These are phyloP conservation scores for Cydia pomonella DNA, from an alignment of 1,140 invertebrate species.

Conservation along the genomic window DNA sequence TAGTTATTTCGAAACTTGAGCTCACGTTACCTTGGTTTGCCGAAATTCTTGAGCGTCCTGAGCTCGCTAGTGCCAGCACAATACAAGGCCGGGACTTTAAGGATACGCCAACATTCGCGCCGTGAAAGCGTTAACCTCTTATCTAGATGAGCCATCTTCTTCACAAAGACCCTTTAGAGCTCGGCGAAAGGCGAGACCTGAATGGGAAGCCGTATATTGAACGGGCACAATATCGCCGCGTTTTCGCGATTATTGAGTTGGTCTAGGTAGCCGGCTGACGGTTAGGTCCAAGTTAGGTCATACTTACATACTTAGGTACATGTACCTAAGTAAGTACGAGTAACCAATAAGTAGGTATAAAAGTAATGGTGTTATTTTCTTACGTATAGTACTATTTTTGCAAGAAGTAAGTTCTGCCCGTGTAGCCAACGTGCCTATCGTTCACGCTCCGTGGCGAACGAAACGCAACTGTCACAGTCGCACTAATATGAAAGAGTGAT, in stretches of 20 bases:
- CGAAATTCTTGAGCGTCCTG: neutral
- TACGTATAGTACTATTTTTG: no score
- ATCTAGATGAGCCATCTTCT: slow-evolving; percentile 73
- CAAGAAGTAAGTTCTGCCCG: no score
- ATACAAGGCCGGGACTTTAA: neutral
- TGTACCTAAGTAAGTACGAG: neutral
- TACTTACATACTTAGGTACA: neutral
- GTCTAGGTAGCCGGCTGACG: neutral
- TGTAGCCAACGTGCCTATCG: no score
- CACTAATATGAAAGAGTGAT: no score
- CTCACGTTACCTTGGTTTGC: neutral
- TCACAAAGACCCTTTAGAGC: slow-evolving; percentile 39
- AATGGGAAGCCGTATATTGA: slow-evolving; percentile 25
- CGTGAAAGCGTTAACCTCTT: slow-evolving; percentile 66
- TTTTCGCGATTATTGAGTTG: slow-evolving; percentile 28
- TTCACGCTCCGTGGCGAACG: no score
- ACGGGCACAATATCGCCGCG: slow-evolving; percentile 29
- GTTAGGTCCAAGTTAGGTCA: neutral
- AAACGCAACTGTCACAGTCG: no score
- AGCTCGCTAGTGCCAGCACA: neutral
- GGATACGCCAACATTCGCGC: slow-evolving; percentile 34
- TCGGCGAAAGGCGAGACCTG: slow-evolving; percentile 15
- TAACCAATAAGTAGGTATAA: no score
- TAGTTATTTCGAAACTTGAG: neutral
- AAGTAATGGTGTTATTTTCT: neutral